Conservation (phyloP, 2,888 invertebrate genomes). For the Imbricaverruca yamaguchii region DNA sequence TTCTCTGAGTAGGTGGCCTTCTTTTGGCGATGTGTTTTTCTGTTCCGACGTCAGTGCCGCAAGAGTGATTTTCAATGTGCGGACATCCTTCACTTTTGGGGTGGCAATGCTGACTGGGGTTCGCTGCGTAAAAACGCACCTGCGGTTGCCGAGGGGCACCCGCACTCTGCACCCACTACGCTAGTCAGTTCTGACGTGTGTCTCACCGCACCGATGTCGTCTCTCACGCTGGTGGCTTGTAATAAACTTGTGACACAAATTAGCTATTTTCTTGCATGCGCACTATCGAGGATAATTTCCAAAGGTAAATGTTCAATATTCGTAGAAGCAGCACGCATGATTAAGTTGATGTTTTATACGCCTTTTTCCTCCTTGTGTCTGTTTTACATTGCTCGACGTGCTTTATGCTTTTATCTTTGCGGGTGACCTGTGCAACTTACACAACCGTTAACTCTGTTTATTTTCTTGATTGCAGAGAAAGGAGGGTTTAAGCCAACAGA, state of each 20-base stretch:
- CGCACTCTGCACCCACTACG: too few relatives aligned
- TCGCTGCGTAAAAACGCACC: too few relatives aligned
- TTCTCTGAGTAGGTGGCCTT: too few relatives aligned
- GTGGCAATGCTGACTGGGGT: too few relatives aligned
- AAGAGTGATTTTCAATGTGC: too few relatives aligned
- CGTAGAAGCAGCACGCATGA: background rate
- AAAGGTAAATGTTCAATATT: background rate
- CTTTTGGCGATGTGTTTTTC: too few relatives aligned
- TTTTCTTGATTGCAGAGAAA: conserved; percentile 25
- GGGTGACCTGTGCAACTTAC: too few relatives aligned
- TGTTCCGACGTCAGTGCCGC: too few relatives aligned
- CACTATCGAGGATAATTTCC: background rate
- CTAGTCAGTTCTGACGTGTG: too few relatives aligned
- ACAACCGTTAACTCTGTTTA: background rate
- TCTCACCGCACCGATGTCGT: background rate
- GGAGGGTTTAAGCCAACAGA: conserved; percentile 33
- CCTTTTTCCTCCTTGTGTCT: background rate
- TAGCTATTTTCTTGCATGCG: background rate
- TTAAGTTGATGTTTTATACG: background rate
- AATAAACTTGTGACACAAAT: background rate
- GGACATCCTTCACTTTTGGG: too few relatives aligned
- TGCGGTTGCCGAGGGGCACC: too few relatives aligned
- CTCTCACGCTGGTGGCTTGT: background rate
- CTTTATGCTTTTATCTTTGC: too few relatives aligned
- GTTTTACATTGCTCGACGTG: background rate